phyloP scores from a whole-genome alignment of 2,797 vertebrate genomes.

The Parauchenoglanis punctatus region DNA sequence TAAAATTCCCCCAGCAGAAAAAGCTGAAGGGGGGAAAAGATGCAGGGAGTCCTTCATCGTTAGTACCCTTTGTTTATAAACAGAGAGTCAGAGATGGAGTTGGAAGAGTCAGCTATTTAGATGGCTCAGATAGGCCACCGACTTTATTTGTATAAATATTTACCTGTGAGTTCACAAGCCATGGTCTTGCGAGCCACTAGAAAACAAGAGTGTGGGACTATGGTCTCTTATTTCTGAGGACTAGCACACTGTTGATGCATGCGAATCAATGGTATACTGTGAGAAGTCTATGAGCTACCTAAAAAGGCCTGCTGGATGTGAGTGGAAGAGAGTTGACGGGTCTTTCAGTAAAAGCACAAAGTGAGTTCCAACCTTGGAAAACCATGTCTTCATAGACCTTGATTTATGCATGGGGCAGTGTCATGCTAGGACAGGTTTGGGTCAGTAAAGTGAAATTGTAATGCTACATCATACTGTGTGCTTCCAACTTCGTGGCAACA shows the following conservation, averaged over 20 bases:
- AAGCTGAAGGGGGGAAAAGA: neutral
- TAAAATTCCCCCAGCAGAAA: neutral
- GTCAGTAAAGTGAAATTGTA: neutral
- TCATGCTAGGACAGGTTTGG: neutral
- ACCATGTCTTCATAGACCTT: neutral
- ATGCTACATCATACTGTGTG: neutral
- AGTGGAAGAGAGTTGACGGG: neutral
- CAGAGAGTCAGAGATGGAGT: neutral
- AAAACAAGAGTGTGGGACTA: too few relatives aligned
- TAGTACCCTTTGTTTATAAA: constrained; percentile 9
- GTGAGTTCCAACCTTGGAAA: neutral
- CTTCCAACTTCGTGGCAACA: neutral
- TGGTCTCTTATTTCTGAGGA: neutral
- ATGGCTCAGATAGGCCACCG: neutral
- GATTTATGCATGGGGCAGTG: neutral
- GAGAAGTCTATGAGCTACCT: neutral
- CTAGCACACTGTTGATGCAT: neutral
- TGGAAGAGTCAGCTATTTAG: neutral
- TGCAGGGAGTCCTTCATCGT: neutral
- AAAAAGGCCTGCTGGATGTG: neutral
- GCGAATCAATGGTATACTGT: neutral
- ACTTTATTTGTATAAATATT: neutral
- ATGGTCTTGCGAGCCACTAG: neutral
- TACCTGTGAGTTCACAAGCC: neutral
- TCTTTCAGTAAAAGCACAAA: neutral